Evolutionary conservation across 2,797 vertebrate genomes (phyloP), one percentile per base, ranked within the genome.

Genomic region (Esox masquinongy): DNA sequence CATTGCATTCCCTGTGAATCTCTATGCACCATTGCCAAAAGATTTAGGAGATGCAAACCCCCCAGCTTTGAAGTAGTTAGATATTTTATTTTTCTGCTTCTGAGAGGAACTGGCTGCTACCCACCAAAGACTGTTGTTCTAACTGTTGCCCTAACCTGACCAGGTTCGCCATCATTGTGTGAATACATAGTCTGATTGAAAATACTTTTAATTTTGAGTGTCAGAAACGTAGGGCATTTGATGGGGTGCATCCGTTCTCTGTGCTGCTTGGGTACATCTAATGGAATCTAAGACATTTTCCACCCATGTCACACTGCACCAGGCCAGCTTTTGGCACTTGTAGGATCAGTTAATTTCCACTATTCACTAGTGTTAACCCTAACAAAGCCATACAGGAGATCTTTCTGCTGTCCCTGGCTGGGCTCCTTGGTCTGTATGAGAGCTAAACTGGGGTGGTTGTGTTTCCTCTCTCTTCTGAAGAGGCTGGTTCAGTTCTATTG

Each of bases 331-430:
- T 66, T 90, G 89, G 90, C 92, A 84, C 84, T 80, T 81, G 89
- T 87, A 87, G 88, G 88, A 90, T 92, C 91, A 92, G 92, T 93
- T 92, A 91, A 93, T 92, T 93, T 88, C 84, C 85, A 80, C 90
- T 93, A 90, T 92, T 92, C 91, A 91, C 87, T 72, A 74, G 75
- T 78, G 79, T 86, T 88, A 80, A 90, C 89, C 90, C 83, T 84
- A 85, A 91, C 90, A 91, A 89, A 88, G 68, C 80, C 80, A 90
- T 76, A 85, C 90, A 92, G 88, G 87, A 93, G 90, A 90, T 91
- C 72, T 66, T 82, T 69, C 74, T 82, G 74, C 82, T 79, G 81
- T 84, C 87, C 85, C 83, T 82, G 75, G 83, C 83, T 82, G 75
- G 83, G 84, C 81, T 88, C 83, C 77, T 77, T 81, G 79, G 84